Percentiles rank a stretch among this genome's conserved stretches.
These are phyloP conservation scores for Taphrorychus bicolor DNA, from an alignment of 2,888 invertebrate genomes.

Conservation along the genomic window DNA sequence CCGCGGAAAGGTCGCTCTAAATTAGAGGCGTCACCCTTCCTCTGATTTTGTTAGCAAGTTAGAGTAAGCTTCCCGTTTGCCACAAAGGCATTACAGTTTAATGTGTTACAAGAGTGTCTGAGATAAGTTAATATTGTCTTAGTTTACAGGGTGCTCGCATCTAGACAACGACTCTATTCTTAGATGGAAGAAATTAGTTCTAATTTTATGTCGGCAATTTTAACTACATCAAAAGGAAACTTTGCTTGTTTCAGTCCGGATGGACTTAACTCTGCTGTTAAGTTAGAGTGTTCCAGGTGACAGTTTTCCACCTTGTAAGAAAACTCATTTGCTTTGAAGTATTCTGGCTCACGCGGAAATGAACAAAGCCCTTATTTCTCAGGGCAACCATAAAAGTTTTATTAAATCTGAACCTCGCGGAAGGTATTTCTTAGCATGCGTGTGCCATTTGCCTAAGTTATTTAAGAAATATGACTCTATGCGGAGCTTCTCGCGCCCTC, in stretches of 20 bases:
- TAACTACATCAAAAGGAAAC: neutral
- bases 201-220: no score
- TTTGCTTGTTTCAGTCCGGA: neutral
- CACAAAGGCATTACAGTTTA: conserved; percentile 34
- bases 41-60: conserved; percentile 30
- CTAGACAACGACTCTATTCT: no score
- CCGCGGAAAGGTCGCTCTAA: conserved; percentile 10
- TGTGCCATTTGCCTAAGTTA: conserved; percentile 40
- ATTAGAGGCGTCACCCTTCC: conserved; percentile 14
- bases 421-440: conserved; percentile 42
- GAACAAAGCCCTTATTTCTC: conserved; percentile 42
- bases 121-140: conserved; percentile 22
- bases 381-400: conserved; percentile 51
- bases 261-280: neutral
- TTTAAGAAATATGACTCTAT: conserved; percentile 39
- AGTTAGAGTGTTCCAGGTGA: neutral
- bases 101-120: conserved; percentile 24
- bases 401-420: conserved; percentile 46
- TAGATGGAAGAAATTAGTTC: no score
- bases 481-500: conserved; percentile 27
- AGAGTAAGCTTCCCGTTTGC: conserved; percentile 26
- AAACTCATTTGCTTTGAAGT: conserved; percentile 7
- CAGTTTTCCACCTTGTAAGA: conserved; percentile 29
- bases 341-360: conserved; percentile 1
- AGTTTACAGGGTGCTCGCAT: conserved; percentile 5